A percentile compares a stretch with the other conserved stretches of the same genome.
These are phyloP conservation scores for Podarcis raffonei DNA, from an alignment of 2,113 vertebrate genomes.

Conservation along the genomic window DNA sequence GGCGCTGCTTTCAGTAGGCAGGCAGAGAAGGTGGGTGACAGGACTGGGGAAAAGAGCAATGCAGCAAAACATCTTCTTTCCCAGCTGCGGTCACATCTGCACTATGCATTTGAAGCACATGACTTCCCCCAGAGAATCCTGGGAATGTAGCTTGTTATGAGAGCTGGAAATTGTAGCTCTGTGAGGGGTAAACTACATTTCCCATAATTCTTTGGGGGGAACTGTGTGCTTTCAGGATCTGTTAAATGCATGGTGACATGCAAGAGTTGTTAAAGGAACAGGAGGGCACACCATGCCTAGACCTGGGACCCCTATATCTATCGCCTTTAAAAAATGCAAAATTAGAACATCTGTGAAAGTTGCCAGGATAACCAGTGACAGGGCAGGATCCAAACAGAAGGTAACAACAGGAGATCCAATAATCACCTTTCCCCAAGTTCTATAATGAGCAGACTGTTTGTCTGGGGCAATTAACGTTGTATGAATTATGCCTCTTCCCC, in stretches of 20 bases:
- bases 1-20: background rate
- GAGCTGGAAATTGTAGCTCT: too few species aligned
- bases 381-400: background rate
- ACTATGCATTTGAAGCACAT: too few species aligned
- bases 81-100: background rate
- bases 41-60: background rate
- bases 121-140: too few species aligned
- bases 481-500: background rate
- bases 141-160: too few species aligned
- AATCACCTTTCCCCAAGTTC: constrained; percentile 9
- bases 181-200: too few species aligned
- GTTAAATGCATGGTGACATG: too few species aligned
- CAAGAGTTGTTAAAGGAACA: background rate
- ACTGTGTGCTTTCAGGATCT: too few species aligned
- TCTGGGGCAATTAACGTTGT: background rate
- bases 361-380: background rate
- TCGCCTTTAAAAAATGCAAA: background rate
- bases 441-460: constrained; percentile 10
- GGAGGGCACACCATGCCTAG: background rate
- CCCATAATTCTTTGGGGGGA: too few species aligned
- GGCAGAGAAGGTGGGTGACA: background rate
- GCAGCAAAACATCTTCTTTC: background rate
- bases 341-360: background rate
- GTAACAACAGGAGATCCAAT: background rate
- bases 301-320: background rate